Base-by-base conservation (phyloP, 2,888 invertebrate genomes). In the Coecobrya sp. region DNA sequence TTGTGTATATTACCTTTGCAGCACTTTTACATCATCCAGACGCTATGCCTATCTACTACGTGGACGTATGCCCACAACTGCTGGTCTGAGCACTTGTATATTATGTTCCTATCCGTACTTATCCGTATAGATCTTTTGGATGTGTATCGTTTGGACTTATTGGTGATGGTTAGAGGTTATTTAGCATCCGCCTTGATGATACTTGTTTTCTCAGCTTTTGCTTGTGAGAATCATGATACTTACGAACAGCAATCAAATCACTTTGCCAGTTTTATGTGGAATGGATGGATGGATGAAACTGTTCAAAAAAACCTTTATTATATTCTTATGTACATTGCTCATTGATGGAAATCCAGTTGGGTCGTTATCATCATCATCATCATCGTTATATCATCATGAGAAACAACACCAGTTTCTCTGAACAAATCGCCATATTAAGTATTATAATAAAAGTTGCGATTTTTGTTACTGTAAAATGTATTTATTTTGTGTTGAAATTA, bases 201-300 rank as follows among this genome's bases (percentile, higher is more conserved):
- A 62, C 76, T 73, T 90, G 76, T 90, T 89, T 89, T 89, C 84
- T 84, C 89, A 86, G 90, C 90, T 89, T 68, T 89, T 68, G 70
- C 86, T 70, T 86, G 65, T 25, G 73, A 86, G 52, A 27, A 62
- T 65, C 68, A 62, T 86, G 70, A 86, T 52, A 52, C 55, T 55
- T 86, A 49, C 62, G 10, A 65, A 62, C 45, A 82, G 27, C 84
- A 59, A 59, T 49, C 42, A 84, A 84, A 84, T 84, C 89, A 84
- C 84, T 70, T 89, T 89, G 70, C 89, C 68, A 27, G 42, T 87
- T 84, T 65, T 81, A 36, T 81, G 81, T 81, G 81, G 36, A 81
- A 81, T 81, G 59, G 81, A 55, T 81, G 59, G 81, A 55, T 81
- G 73, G 73, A 45, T 73, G 52, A 52, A 79, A 52, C 79, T 45